Conservation (phyloP, 2,797 vertebrate genomes). For the Enteromius trimaculatus region DNA sequence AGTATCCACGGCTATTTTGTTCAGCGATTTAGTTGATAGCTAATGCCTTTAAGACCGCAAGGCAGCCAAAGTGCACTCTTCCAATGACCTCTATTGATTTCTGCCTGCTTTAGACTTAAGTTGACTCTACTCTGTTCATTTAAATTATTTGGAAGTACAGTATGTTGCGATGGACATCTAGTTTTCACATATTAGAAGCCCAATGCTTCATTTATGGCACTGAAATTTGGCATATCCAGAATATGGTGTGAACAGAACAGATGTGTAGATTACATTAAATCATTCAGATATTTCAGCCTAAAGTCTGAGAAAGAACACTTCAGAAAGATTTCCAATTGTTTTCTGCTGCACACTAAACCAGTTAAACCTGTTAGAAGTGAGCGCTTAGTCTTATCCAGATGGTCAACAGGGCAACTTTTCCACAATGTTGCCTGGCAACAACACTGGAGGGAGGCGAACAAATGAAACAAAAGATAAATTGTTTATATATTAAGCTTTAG, state of each 20-base stretch:
- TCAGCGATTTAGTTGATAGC: constrained; percentile 14
- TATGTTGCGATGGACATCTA: not conserved
- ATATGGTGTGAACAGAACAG: not conserved
- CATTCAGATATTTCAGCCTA: not conserved
- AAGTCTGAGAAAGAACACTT: not conserved
- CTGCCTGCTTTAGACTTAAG: constrained; percentile 18
- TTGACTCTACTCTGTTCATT: constrained; percentile 24
- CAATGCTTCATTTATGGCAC: not conserved
- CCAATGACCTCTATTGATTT: constrained; percentile 46
- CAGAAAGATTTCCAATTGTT: not conserved
- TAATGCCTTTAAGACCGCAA: constrained; percentile 29
- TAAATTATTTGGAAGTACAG: constrained; percentile 21
- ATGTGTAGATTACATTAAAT: not conserved
- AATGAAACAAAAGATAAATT: constrained; percentile 30
- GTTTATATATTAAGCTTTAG: constrained; percentile 32
- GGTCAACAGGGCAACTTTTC: constrained; percentile 43
- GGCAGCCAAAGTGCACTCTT: not conserved
- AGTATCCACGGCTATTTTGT: not conserved
- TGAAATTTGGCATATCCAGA: not conserved
- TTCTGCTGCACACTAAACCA: constrained; percentile 4
- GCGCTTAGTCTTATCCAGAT: constrained; percentile 24
- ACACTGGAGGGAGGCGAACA: not conserved
- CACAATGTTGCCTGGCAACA: constrained; percentile 49
- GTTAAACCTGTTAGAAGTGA: constrained; percentile 16
- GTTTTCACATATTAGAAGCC: constrained; percentile 6